Evolutionary conservation across 2,888 invertebrate genomes (phyloP), one percentile per base, ranked within the genome.

Genomic region (Agonopterix heracliana): DNA sequence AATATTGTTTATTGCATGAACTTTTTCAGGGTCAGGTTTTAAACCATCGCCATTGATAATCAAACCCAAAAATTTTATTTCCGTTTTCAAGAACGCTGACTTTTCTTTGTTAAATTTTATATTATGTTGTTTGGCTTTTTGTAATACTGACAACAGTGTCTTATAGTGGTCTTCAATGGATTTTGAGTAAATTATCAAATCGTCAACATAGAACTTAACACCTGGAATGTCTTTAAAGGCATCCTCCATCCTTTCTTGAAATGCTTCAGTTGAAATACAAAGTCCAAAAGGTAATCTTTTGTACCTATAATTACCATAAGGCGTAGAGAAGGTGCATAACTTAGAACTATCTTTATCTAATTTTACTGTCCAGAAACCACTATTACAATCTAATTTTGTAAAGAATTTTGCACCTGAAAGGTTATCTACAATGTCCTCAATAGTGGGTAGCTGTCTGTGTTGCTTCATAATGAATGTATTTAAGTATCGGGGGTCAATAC

Each of bases 361-460:
- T n/a, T 9, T 10, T 7, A 52, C 17, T 34, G 43, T 46, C 47
- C 46, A 52, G 36, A 52, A 52, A 26, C 51, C 54, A 14, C 48
- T 53, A 7, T 45, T 48, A 7, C 48, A 48, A 36, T 53, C 53
- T 17, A 50, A 43, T 45, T 53, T 48, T 12, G 51, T 34, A 47
- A 54, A 54, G 49, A 14, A 47, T 26, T 47, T 49, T 8, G 47
- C 51, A 3, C 54, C 51, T 17, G 26, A 13, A 1, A 54, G 36
- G 5, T 54, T 38, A 9, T 41, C 13, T 2, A 48, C 44, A 35
- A 51, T 49, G 11, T 54, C 51, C 3, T 54, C 54, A 14, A 52
- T 12, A 4, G 54, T 51, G 2, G 54, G 54, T 11, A 54, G 17
- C 17, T 48, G 48, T 14, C 38, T 44, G 38, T 48, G 48, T 17